phyloP scores from a whole-genome alignment of 2,888 invertebrate genomes.

The Dicroscelio sp. region DNA sequence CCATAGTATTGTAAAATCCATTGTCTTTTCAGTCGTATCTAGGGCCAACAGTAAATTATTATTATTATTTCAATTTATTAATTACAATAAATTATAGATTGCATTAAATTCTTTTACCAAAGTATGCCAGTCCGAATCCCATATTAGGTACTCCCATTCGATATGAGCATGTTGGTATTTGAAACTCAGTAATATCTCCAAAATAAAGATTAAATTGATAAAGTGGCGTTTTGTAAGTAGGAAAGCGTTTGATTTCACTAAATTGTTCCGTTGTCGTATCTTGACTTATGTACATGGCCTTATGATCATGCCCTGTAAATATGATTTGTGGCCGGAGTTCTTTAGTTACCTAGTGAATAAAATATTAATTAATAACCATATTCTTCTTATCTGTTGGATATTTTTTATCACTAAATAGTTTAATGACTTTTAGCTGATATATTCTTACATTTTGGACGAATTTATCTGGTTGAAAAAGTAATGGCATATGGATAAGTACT shows the following conservation, averaged over 20 bases:
- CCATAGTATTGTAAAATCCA: slow-evolving; percentile 96
- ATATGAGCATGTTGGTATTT: slow-evolving; percentile 98
- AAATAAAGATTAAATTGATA: slow-evolving; percentile 91
- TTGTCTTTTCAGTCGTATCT: slow-evolving; percentile 92
- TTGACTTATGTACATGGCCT: slow-evolving; percentile 92
- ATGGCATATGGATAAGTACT: slow-evolving; percentile 95
- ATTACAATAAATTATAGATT: background rate
- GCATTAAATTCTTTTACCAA: slow-evolving; percentile 92
- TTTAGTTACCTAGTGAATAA: slow-evolving; percentile 92
- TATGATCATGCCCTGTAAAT: slow-evolving; percentile 94
- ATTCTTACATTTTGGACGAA: slow-evolving; percentile 92
- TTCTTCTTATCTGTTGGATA: too few relatives aligned
- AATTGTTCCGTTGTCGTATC: slow-evolving; percentile 90
- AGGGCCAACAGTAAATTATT: slow-evolving; percentile 89
- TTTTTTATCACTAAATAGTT: too few relatives aligned
- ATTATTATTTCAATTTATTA: background rate
- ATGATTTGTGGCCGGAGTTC: slow-evolving; percentile 94
- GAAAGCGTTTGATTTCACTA: slow-evolving; percentile 89
- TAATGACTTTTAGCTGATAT: too few relatives aligned
- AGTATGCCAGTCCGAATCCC: slow-evolving; percentile 96
- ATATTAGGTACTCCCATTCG: slow-evolving; percentile 97
- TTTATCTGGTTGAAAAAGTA: slow-evolving; percentile 92
- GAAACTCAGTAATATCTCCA: slow-evolving; percentile 94
- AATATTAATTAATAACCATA: slow-evolving; percentile 22
- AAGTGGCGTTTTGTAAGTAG: slow-evolving; percentile 90